These are phyloP conservation scores for Crenuchus spilurus DNA, from an alignment of 2,797 vertebrate species.

Conservation along the genomic window DNA sequence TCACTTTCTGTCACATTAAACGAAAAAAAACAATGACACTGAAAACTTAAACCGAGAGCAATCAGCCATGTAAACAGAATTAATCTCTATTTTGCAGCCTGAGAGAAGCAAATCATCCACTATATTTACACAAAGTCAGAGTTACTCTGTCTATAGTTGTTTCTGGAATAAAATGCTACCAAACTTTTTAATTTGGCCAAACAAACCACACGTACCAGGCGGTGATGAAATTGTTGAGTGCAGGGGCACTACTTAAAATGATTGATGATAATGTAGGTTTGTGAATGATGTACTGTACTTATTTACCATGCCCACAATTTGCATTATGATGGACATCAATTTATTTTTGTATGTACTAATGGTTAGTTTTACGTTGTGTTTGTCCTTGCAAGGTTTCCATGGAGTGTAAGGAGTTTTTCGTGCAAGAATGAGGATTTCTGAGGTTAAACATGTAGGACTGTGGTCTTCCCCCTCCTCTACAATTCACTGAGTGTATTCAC, in stretches of 20 bases:
- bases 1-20: constrained; percentile 13
- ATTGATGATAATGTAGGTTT: constrained; percentile 44
- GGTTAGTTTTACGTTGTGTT: background rate
- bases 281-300: constrained; percentile 15
- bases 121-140: constrained; percentile 42
- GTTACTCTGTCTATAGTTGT: background rate
- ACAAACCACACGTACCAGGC: constrained; percentile 7
- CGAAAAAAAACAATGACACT: constrained; percentile 27
- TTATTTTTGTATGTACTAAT: constrained; percentile 19
- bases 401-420: background rate
- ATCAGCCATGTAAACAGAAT: constrained; percentile 56
- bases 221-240: constrained; percentile 44
- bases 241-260: constrained; percentile 33
- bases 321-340: constrained; percentile 38
- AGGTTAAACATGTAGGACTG: constrained; percentile 43
- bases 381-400: constrained; percentile 33
- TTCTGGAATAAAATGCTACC: constrained; percentile 36
- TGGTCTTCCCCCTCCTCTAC: background rate
- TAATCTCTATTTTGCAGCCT: constrained; percentile 38
- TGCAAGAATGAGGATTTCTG: constrained; percentile 31
- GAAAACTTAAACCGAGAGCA: constrained; percentile 39
- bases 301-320: constrained; percentile 32
- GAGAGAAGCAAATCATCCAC: constrained; percentile 24
- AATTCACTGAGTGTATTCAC: constrained; percentile 44
- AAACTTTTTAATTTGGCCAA: constrained; percentile 27